A percentile compares a stretch with the other conserved stretches of the same genome.
Conservation (phyloP, 37 sponge, comb jelly and placozoan genomes). For the Cladorhizidae sp. region DNA sequence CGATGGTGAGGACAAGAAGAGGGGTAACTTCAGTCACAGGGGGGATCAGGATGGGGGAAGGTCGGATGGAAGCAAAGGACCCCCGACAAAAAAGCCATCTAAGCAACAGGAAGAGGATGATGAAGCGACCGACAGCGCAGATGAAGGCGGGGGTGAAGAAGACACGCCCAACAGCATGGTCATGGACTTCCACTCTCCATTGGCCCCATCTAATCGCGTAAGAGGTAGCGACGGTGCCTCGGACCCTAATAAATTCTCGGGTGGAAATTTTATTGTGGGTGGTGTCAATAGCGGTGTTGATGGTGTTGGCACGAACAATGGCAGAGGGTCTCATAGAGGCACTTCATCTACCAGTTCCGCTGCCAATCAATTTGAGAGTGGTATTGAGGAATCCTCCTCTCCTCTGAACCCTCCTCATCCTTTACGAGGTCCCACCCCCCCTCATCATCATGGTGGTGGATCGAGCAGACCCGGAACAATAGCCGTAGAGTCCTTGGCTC, state of each 20-base stretch:
- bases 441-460: neutral
- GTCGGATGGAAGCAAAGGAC: neutral
- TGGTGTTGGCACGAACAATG: too few relatives aligned
- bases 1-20: conserved; percentile 23
- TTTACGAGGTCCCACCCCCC: neutral
- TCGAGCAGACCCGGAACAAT: neutral
- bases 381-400: neutral
- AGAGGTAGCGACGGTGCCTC: neutral
- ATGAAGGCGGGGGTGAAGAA: conserved; percentile 30
- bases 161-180: conserved; percentile 14
- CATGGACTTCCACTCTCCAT: neutral
- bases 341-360: neutral
- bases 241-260: neutral
- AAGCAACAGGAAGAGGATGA: conserved; percentile 37
- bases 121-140: conserved; percentile 64
- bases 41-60: neutral
- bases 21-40: neutral
- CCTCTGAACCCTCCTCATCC: neutral
- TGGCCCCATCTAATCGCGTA: neutral
- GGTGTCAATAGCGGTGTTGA: too few relatives aligned
- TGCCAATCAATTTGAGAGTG: neutral
- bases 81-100: neutral
- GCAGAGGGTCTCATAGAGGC: too few relatives aligned
- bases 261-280: too few relatives aligned
- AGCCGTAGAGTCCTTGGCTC: neutral